These are phyloP conservation scores for Nothocercus nigrocapillus DNA, from an alignment of 2,113 vertebrate species.

Conservation along the genomic window DNA sequence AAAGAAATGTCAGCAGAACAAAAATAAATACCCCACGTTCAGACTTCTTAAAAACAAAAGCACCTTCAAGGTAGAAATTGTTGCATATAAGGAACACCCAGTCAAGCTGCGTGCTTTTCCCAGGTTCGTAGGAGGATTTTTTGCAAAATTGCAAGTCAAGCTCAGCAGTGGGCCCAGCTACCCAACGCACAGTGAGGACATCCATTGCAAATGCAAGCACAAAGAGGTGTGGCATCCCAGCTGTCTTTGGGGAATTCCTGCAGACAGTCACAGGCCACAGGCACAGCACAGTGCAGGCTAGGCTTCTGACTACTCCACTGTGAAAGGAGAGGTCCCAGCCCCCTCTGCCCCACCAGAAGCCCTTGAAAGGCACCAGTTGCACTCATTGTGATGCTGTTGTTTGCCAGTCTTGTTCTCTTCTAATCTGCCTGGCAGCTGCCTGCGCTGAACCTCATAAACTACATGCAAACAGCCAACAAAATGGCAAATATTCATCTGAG, in stretches of 20 bases:
- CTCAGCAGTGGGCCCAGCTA: no score
- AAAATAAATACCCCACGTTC: not conserved
- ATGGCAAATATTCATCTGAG: not conserved
- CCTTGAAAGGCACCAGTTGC: rapidly evolving
- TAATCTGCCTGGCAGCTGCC: not conserved
- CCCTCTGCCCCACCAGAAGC: rapidly evolving
- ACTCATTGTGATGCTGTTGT: rapidly evolving
- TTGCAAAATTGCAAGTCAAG: no score
- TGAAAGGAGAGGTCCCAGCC: no score
- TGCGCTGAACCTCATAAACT: not conserved
- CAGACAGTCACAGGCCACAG: rapidly evolving
- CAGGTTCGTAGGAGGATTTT: no score
- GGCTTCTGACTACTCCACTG: rapidly evolving
- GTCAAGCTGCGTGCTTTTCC: no score
- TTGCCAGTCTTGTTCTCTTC: not conserved
- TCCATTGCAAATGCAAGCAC: not conserved
- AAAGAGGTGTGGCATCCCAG: rapidly evolving
- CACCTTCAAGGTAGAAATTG: not conserved
- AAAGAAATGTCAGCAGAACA: rapidly evolving
- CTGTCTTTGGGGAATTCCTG: rapidly evolving
- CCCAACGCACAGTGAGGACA: no score
- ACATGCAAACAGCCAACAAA: not conserved
- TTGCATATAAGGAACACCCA: not conserved
- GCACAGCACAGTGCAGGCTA: rapidly evolving
- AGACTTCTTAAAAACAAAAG: not conserved